Base-by-base conservation (phyloP, 2,113 vertebrate species). In the Hiodon alosoides region DNA sequence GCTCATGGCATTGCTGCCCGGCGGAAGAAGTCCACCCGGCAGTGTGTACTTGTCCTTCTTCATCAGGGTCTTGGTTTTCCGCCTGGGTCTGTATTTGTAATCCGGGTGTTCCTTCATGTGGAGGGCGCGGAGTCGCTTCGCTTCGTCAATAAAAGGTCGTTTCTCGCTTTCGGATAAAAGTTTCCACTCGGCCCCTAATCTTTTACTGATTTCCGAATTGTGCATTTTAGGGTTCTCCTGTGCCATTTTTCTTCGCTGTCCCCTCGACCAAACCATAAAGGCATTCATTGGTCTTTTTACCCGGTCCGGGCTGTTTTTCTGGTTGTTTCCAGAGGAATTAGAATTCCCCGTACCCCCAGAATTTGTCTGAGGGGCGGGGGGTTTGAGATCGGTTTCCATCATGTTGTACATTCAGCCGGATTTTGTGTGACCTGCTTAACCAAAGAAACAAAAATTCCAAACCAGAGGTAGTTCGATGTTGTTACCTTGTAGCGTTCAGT, bases 81-180 rank as follows among this genome's bases (percentile, higher is more conserved):
- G 88, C 88, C 97, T 92, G 76, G 97, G 97, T 85, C 97, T 90
- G 93, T 99, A 99, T 93, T 99, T 99, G 91, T 99, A 99, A 95
- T 99, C 97, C 94, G 97, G 97, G 86, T 99, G 97, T 85, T 99
- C 97, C 94, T 99, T 99, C 97, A 99, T 99, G 91, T 99, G 97
- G 81, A 99, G 92, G 83, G 97, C 97, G 76, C 97, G 89, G 82
- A 99, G 94, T 82, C 97, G 86, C 90, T 99, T 99, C 86, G 97
- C 97, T 89, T 99, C 97, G 81, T 99, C 97, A 83, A 99, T 99
- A 90, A 99, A 99, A 64, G 97, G 97, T 86, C 97, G 91, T 85
- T 99, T 99, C 88, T 99, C 97, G 82, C 93, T 94, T 89, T 99
- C 97, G 61, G 96, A 98, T 82, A 99, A 91, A 86, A 99, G 97